A percentile compares a stretch with the other conserved stretches of the same genome.
phyloP scores from a whole-genome alignment of 1,140 invertebrate genomes.

The Drosophila tropicalis region DNA sequence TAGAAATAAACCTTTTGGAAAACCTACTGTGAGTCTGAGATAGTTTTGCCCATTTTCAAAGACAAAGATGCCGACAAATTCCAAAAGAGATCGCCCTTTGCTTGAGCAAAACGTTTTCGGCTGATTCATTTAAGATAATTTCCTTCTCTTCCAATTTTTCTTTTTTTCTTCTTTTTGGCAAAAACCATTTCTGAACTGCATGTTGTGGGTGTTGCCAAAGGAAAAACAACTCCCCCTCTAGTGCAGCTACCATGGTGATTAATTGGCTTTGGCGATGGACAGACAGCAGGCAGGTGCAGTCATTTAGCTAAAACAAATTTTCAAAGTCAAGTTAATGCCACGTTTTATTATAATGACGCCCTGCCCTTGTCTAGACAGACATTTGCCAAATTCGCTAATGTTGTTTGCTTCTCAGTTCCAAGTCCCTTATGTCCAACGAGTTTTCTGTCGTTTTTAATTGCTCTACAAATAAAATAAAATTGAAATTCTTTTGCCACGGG shows the following conservation, averaged over 20 bases:
- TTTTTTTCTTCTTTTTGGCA: slow-evolving; percentile 8
- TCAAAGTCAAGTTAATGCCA: slow-evolving; percentile 19
- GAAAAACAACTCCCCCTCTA: slow-evolving; percentile 4
- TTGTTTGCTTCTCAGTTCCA: slow-evolving; percentile 38
- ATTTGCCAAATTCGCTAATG: slow-evolving; percentile 40
- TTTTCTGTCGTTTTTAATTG: slow-evolving; percentile 40
- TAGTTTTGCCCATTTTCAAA: neutral
- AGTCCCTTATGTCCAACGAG: slow-evolving; percentile 20
- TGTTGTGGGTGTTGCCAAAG: slow-evolving; percentile 5
- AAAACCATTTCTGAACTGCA: neutral
- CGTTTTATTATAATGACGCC: slow-evolving; percentile 15
- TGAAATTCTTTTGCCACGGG: no score
- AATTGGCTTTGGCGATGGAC: slow-evolving; percentile 12
- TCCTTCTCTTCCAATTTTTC: neutral
- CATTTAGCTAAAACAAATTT: slow-evolving; percentile 13
- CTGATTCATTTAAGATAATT: slow-evolving; percentile 20
- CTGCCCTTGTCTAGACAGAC: slow-evolving; percentile 47
- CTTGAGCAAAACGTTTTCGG: slow-evolving; percentile 8
- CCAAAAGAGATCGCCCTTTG: neutral
- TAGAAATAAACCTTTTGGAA: slow-evolving; percentile 1
- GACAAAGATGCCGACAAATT: slow-evolving; percentile 29
- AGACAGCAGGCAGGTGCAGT: slow-evolving; percentile 7
- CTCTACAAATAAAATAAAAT: slow-evolving; percentile 11
- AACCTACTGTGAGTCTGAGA: slow-evolving; percentile 14
- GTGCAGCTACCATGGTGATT: slow-evolving; percentile 21